Conservation (phyloP, 2,888 invertebrate genomes). For the Synergus umbraculus region DNA sequence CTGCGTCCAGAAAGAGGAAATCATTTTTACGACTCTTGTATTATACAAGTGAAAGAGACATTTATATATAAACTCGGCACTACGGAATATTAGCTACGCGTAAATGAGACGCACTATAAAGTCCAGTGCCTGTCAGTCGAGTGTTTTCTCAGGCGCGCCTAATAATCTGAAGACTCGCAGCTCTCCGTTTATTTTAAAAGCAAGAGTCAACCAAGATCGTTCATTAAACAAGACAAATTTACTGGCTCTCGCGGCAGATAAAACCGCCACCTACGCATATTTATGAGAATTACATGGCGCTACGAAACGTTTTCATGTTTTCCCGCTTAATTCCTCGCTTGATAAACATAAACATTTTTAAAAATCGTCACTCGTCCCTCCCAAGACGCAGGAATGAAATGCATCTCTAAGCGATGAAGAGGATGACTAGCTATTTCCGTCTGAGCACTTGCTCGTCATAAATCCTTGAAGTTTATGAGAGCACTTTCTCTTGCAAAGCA, state of each 20-base stretch:
- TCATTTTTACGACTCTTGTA: background rate
- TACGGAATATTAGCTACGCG: slow-evolving; percentile 26
- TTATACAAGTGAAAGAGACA: slow-evolving; percentile 8
- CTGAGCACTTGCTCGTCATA: slow-evolving; percentile 27
- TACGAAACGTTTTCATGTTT: slow-evolving; percentile 26
- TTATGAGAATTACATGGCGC: background rate
- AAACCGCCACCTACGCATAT: slow-evolving; percentile 30
- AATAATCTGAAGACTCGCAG: slow-evolving; percentile 20
- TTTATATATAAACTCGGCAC: background rate
- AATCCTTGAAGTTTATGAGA: slow-evolving; percentile 19
- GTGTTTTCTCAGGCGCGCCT: slow-evolving; percentile 36
- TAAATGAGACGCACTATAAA: slow-evolving; percentile 16
- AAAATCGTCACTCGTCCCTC: slow-evolving; percentile 25
- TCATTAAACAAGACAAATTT: slow-evolving; percentile 64
- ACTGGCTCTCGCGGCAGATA: slow-evolving; percentile 51
- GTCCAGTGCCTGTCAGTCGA: slow-evolving; percentile 30
- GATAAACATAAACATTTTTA: slow-evolving; percentile 14
- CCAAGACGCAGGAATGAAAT: slow-evolving; percentile 24
- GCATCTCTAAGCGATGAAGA: slow-evolving; percentile 21
- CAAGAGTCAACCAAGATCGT: slow-evolving; percentile 45
- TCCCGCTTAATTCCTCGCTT: slow-evolving; percentile 10
- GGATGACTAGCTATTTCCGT: slow-evolving; percentile 25
- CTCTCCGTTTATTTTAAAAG: slow-evolving; percentile 36
- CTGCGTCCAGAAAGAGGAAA: background rate
- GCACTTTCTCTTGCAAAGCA: slow-evolving; percentile 19